Percentiles rank a stretch among this genome's conserved stretches.
Evolutionary conservation across 2,797 vertebrate genomes (phyloP).

Genomic region (Urocyon cinereoargenteus): DNA sequence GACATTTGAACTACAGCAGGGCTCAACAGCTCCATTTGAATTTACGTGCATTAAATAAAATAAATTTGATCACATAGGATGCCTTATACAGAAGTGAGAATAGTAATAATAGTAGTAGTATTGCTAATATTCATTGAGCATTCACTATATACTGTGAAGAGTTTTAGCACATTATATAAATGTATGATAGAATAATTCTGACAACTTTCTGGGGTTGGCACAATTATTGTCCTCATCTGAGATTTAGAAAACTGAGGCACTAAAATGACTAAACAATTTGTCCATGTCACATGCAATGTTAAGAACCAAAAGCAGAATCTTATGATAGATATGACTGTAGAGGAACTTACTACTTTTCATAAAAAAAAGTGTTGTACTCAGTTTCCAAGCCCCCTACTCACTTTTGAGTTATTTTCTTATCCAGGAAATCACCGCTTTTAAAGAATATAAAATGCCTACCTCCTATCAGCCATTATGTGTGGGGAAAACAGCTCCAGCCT

Average conservation of each 20-base stretch:
- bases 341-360: background rate
- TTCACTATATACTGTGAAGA: background rate
- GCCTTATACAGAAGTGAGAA: background rate
- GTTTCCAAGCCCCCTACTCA: background rate
- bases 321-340: background rate
- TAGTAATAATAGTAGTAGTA: background rate
- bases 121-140: background rate
- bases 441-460: background rate
- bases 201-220: background rate
- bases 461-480: background rate
- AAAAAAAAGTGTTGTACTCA: background rate
- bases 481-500: slow-evolving; percentile 2
- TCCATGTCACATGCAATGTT: background rate
- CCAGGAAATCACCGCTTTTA: background rate
- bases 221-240: background rate
- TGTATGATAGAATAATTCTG: background rate
- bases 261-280: background rate
- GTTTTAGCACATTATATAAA: background rate
- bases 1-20: background rate
- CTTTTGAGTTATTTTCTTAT: background rate
- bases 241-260: background rate
- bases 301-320: background rate
- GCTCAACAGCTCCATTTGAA: background rate
- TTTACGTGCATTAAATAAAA: background rate
- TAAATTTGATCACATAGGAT: background rate